A percentile compares a stretch with the other conserved stretches of the same genome.
Evolutionary conservation across 1,140 invertebrate species (phyloP).

Genomic region (Whitmania pigra): DNA sequence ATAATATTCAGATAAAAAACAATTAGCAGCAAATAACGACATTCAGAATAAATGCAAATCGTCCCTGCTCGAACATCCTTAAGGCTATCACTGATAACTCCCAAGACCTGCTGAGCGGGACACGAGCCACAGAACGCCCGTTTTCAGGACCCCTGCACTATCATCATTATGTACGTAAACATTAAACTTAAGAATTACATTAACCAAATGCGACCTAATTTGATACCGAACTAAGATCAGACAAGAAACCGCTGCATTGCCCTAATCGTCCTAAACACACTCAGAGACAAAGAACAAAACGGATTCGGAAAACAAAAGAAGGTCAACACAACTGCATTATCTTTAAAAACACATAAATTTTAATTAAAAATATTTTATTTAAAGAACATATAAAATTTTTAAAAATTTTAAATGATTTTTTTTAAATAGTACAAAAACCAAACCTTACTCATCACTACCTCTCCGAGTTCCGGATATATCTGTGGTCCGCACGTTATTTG

Average conservation of each 20-base stretch:
- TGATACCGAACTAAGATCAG: too few relatives aligned
- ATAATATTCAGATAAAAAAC: background rate
- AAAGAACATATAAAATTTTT: background rate
- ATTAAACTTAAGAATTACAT: too few relatives aligned
- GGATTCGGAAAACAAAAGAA: too few relatives aligned
- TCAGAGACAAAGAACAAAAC: too few relatives aligned
- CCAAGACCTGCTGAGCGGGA: background rate
- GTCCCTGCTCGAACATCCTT: background rate
- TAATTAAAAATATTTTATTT: background rate
- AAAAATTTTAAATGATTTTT: background rate
- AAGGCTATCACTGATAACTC: background rate
- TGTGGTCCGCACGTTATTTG: background rate
- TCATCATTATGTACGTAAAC: background rate
- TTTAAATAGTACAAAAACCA: background rate
- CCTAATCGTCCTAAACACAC: too few relatives aligned
- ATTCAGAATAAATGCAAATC: slow-evolving; percentile 6
- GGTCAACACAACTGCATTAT: too few relatives aligned
- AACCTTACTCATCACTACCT: background rate
- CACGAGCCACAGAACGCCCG: slow-evolving; percentile 1
- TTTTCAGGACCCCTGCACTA: slow-evolving; percentile 11
- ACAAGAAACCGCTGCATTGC: too few relatives aligned
- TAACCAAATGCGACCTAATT: too few relatives aligned
- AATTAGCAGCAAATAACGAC: background rate
- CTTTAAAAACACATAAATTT: background rate
- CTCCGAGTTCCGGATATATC: slow-evolving; percentile 5